Percentiles rank a stretch among this genome's conserved stretches.
These are phyloP conservation scores for Drosophila greeni DNA, from an alignment of 2,888 invertebrate species.

Conservation along the genomic window DNA sequence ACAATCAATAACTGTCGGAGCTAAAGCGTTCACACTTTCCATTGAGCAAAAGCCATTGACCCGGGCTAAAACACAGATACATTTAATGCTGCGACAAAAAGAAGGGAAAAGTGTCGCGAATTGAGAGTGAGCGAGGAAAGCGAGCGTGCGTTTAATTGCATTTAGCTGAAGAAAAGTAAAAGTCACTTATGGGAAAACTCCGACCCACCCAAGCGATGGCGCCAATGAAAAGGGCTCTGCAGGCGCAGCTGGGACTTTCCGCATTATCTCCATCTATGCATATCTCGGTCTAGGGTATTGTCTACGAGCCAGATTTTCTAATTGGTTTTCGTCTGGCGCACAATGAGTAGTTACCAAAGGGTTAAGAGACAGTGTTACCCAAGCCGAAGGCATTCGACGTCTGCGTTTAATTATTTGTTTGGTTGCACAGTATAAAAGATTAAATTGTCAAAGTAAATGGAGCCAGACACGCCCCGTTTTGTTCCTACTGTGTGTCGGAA, in stretches of 20 bases:
- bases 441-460: slow-evolving; percentile 69
- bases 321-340: slow-evolving; percentile 54
- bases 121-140: slow-evolving; percentile 35
- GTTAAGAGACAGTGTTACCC: slow-evolving; percentile 36
- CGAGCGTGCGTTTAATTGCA: slow-evolving; percentile 65
- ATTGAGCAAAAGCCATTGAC: slow-evolving; percentile 26
- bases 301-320: slow-evolving; percentile 65
- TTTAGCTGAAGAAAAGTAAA: slow-evolving; percentile 62
- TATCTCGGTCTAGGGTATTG: slow-evolving; percentile 46
- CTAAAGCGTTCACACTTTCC: slow-evolving; percentile 60
- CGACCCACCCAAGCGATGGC: slow-evolving; percentile 19
- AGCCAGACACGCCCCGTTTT: slow-evolving; percentile 44
- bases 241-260: slow-evolving; percentile 26
- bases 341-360: slow-evolving; percentile 21
- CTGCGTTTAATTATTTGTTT: slow-evolving; percentile 43
- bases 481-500: slow-evolving; percentile 41
- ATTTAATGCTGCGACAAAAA: slow-evolving; percentile 36
- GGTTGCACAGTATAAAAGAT: slow-evolving; percentile 46
- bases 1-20: slow-evolving; percentile 22
- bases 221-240: slow-evolving; percentile 9
- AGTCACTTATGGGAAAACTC: slow-evolving; percentile 45
- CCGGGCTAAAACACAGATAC: slow-evolving; percentile 26
- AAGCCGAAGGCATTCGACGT: slow-evolving; percentile 45
- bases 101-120: slow-evolving; percentile 47
- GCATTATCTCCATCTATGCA: slow-evolving; percentile 28